These are phyloP conservation scores for Empis stercorea DNA, from an alignment of 2,888 invertebrate species.

Conservation along the genomic window DNA sequence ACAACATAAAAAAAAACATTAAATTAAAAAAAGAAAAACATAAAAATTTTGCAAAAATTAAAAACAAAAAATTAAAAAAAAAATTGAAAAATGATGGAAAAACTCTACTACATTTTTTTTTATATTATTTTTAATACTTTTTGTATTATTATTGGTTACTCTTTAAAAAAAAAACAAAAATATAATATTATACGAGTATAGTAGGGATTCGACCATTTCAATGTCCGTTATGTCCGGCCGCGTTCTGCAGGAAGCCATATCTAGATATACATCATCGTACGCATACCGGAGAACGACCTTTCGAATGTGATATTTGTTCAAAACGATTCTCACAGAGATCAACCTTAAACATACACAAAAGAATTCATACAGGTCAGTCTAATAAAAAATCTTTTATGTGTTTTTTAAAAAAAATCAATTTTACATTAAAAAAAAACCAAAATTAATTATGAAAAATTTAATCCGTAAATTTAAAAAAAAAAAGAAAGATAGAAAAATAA, in stretches of 20 bases:
- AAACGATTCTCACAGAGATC: constrained; percentile 72
- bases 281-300: constrained; percentile 43
- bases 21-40: not conserved
- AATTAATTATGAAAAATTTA: too few species aligned
- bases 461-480: too few species aligned
- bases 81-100: not conserved
- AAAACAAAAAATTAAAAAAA: not conserved
- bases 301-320: constrained; percentile 61
- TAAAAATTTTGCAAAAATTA: not conserved
- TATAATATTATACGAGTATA: constrained; percentile 8
- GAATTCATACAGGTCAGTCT: constrained; percentile 52
- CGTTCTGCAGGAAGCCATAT: constrained; percentile 49
- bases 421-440: too few species aligned
- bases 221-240: constrained; percentile 43
- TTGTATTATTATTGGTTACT: constrained; percentile 1
- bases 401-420: too few species aligned
- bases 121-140: not conserved
- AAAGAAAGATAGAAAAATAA: too few species aligned
- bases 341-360: constrained; percentile 67
- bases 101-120: not conserved
- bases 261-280: constrained; percentile 52
- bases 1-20: not conserved
- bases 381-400: not conserved
- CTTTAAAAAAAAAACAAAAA: too few species aligned
- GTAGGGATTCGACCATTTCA: constrained; percentile 39